A percentile compares a stretch with the other conserved stretches of the same genome.
These are phyloP conservation scores for Spheniscus mendiculus DNA, from an alignment of 2,113 vertebrate species.

Conservation along the genomic window DNA sequence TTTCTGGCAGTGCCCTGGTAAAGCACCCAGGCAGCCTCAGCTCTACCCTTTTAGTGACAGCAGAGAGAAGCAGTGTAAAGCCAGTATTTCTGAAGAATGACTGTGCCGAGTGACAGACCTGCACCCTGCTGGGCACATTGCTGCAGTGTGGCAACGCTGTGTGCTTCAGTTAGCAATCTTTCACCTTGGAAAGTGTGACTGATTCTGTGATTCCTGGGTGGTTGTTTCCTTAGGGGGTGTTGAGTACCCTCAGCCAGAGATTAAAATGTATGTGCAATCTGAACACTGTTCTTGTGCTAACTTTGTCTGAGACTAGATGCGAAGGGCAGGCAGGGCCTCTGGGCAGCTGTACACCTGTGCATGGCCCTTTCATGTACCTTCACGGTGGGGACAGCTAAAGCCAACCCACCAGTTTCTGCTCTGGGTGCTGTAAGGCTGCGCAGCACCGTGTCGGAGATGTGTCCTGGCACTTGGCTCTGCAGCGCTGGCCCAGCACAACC, in stretches of 20 bases:
- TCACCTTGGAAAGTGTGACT: neutral
- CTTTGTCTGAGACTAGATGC: neutral
- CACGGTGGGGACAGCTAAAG: accelerated
- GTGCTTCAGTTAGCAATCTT: accelerated
- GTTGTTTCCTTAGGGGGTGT: neutral
- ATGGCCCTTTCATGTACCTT: accelerated
- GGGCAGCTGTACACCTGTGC: neutral
- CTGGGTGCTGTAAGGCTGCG: neutral
- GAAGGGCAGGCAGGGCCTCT: neutral
- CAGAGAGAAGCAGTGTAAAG: neutral
- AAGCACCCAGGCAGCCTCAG: neutral
- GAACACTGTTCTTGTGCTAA: neutral
- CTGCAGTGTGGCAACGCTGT: accelerated
- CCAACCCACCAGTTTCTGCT: neutral
- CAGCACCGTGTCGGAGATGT: accelerated
- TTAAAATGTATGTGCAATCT: neutral
- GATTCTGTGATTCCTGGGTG: neutral
- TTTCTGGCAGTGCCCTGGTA: neutral
- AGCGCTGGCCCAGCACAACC: neutral
- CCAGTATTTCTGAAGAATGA: neutral
- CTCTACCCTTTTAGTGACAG: neutral
- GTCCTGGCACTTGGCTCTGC: neutral
- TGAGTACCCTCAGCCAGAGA: slow-evolving; percentile 3
- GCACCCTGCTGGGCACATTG: neutral
- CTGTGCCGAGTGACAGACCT: neutral